Base-by-base conservation (phyloP, 2,113 vertebrate species). In the Brachyhypopomus gauderio region DNA sequence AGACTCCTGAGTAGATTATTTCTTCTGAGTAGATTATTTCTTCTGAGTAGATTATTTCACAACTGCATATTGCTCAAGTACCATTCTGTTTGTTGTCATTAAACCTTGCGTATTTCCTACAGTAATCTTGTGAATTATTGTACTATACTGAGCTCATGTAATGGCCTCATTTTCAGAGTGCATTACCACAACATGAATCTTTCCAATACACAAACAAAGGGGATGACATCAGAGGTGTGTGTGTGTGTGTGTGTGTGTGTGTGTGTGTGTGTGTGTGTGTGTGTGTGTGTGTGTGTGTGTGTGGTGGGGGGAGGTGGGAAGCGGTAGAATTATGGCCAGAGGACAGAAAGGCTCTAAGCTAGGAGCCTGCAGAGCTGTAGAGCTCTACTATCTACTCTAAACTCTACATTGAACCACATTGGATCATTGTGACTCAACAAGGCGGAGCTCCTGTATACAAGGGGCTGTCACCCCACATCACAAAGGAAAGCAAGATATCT, bases 1-100 rank as follows among this genome's bases (percentile, higher is more conserved):
- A 90, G 89, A 89, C 86, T 87, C 84, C 83, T 87, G 89, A 91
- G 91, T 91, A 91, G 89, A 93, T 93, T 92, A 90, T 91, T 90
- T 89, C 87, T 30, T 30, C 30, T 30, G 30, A 30, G 30, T 30
- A 30, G 30, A 30, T 30, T 30, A 30, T 30, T 30, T 30, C 30
- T 30, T 30, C 30, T 30, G 30, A 91, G 91, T 91, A 91, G 89
- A 93, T 93, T 92, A 90, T 91, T 90, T 88, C 87, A 87, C 85
- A 89, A 88, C 88, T 36, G 78, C 79, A 86, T 86, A 84, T 82
- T 87, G 89, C 69, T 88, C 5, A 52, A 52, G 45, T 14, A 52
- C 12, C 12, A 52, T 90, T 87, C 86, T 89, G 87, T 88, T 90
- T 82, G 84, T 88, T 88, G 81, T 85, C 86, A 85, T 85, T 66